These are phyloP conservation scores for Hypotaenidia okinawae DNA, from an alignment of 2,797 vertebrate species.

Conservation along the genomic window DNA sequence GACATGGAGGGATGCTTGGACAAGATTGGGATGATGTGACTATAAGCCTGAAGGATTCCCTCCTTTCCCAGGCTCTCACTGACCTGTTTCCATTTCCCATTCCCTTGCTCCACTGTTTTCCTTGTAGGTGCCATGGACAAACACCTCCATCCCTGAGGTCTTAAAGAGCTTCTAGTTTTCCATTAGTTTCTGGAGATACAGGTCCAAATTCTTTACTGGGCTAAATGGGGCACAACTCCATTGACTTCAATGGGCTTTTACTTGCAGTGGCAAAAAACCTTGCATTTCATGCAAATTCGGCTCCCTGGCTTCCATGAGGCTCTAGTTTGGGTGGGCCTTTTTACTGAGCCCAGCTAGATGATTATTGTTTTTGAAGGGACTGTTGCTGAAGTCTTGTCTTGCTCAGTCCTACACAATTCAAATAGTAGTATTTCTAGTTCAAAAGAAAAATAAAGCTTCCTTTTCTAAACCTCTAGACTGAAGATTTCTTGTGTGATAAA, in stretches of 20 bases:
- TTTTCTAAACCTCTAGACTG: conserved; percentile 34
- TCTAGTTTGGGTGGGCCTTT: background rate
- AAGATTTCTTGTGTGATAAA: conserved; percentile 54
- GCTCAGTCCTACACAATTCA: background rate
- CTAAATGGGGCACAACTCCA: background rate
- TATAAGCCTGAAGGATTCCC: background rate
- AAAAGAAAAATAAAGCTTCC: conserved; percentile 11
- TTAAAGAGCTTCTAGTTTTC: background rate
- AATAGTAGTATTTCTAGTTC: background rate
- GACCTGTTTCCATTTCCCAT: background rate
- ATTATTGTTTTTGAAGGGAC: background rate
- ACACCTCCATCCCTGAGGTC: background rate
- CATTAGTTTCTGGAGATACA: background rate
- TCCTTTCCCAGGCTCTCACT: background rate
- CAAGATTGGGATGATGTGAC: background rate
- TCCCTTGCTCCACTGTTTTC: background rate
- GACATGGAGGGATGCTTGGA: background rate
- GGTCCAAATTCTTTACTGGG: background rate
- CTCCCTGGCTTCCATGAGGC: background rate
- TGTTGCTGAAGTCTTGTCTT: background rate
- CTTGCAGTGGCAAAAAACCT: background rate
- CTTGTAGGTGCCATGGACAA: background rate
- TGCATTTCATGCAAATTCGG: background rate
- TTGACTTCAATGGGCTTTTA: background rate
- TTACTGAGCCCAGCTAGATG: background rate